These are phyloP conservation scores for Lamellibrachia satsuma DNA, from an alignment of 2,888 invertebrate species.

Conservation along the genomic window DNA sequence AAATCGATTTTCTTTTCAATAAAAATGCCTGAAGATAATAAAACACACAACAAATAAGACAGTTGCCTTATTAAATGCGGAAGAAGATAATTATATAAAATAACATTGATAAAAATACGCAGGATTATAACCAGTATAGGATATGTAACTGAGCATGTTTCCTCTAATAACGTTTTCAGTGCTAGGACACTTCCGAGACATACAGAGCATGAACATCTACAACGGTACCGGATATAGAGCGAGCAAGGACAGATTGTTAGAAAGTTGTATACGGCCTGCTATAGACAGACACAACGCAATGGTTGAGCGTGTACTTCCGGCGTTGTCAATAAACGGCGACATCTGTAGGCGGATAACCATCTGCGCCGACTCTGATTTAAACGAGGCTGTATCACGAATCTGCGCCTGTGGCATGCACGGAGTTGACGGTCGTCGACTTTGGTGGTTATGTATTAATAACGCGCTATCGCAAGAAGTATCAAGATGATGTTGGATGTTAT, in stretches of 20 bases:
- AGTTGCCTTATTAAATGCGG: background rate
- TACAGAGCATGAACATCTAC: background rate
- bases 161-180: background rate
- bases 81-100: background rate
- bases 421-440: background rate
- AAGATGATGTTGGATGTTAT: background rate
- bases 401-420: background rate
- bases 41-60: background rate
- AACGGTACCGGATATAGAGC: background rate
- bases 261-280: background rate
- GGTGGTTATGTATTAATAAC: constrained; percentile 12
- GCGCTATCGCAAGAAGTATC: constrained; percentile 12
- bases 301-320: background rate
- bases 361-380: background rate
- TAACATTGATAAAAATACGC: background rate
- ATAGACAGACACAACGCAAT: background rate
- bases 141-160: background rate
- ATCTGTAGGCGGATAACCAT: background rate
- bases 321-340: background rate
- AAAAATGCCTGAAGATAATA: background rate
- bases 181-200: background rate
- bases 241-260: background rate
- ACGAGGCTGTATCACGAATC: background rate
- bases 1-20: background rate
- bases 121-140: background rate